Evolutionary conservation across 1,140 invertebrate species (phyloP), one percentile per base, ranked within the genome.

Genomic region (Lucilia cuprina): DNA sequence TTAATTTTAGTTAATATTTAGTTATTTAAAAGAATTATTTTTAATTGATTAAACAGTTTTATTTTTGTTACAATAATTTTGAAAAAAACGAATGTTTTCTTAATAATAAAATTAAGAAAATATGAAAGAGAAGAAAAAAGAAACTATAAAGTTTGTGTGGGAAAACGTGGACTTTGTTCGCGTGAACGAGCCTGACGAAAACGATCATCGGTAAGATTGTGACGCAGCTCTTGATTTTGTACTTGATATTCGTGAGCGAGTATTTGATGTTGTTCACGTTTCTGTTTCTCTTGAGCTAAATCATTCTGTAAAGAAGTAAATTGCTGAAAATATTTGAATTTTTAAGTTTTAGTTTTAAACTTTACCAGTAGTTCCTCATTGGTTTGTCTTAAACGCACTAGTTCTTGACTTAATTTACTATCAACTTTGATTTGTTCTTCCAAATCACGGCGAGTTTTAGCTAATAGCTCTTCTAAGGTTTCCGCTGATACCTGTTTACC

Each of bases 151-250:
- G 83, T 84, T 55, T 84, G 83, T 65, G 55, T 21, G 12, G 84
- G 84, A 83, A 60, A 84, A 70, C 84, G 84, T 14, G 84, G 84
- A 84, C 84, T 84, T 75, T 85, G 82, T 50, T 85, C 84, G 50
- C 85, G 77, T 17, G 82, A 47, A 21, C 88, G 87, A 13, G 88
- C 89, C 65, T 85, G 85, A 8, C 87, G 84, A 50, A 86, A 91
- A 19, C 90, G 90, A 87, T 91, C 88, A 78, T 91, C 87, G 30
- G 83, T 84, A 10, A 91, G 80, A 82, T 87, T 88, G 8, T 87
- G 85, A 2, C 89, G 88, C 47, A 91, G 82, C 21, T 89, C 87
- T n/a, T 86, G 83, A 5, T 86, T 86, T 83, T 91, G 89, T 21
- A 88, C 49, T 35, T 87, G 85, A 70, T 84, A 91, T 75, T 89